Percentiles rank a stretch among this genome's conserved stretches.
Conservation (phyloP, 2,888 invertebrate species). For the Heterodera filipjevi region DNA sequence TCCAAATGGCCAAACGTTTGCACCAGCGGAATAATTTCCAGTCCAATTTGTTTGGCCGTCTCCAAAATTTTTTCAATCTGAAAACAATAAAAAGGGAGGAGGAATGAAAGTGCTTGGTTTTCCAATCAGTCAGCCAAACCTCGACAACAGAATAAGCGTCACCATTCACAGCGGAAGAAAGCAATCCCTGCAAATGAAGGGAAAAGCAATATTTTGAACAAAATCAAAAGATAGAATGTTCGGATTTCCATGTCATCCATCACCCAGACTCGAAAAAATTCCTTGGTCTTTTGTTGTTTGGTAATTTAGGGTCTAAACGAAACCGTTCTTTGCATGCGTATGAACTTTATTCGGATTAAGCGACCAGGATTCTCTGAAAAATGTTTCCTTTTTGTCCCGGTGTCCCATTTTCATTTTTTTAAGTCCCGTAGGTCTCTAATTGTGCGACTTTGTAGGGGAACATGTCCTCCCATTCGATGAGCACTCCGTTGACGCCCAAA, state of each 20-base stretch:
- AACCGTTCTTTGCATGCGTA: too few relatives aligned
- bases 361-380: too few relatives aligned
- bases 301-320: too few relatives aligned
- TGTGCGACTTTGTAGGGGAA: conserved; percentile 74
- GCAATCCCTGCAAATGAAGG: conserved; percentile 65
- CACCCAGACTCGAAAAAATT: too few relatives aligned
- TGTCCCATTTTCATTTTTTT: background rate
- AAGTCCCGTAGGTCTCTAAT: too few relatives aligned
- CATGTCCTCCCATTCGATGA: conserved; percentile 86
- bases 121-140: conserved; percentile 68
- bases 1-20: conserved; percentile 86
- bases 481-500: conserved; percentile 78
- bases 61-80: conserved; percentile 32
- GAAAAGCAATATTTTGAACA: background rate
- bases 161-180: conserved; percentile 72
- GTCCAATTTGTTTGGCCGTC: conserved; percentile 50
- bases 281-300: too few relatives aligned
- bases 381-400: too few relatives aligned
- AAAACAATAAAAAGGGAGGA: conserved; percentile 53
- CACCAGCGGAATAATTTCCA: conserved; percentile 79
- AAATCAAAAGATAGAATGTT: too few relatives aligned
- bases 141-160: conserved; percentile 76
- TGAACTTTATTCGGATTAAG: too few relatives aligned
- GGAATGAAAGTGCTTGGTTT: background rate
- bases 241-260: too few relatives aligned